Base-by-base conservation (phyloP, 2,888 invertebrate species). In the Amblyteles armatorius region DNA sequence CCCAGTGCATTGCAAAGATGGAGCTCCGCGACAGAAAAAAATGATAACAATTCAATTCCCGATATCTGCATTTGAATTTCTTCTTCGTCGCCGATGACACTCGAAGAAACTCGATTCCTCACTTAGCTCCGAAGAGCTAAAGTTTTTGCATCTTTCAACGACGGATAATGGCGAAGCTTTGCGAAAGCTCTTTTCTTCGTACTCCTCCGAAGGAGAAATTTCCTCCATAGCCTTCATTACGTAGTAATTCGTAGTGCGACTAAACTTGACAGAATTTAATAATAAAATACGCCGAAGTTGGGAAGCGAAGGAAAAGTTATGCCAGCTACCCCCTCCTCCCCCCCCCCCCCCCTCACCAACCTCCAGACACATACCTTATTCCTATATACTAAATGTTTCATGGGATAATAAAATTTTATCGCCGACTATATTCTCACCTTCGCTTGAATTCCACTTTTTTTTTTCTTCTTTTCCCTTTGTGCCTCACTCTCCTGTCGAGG, bases 201-300 rank as follows among this genome's bases (percentile, higher is more conserved):
- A 72, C 16, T 44, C 11, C 44, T 26, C 22, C 26, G 26, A 22
- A 19, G 13, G 16, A 57, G 57, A 57, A 22, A 22, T 26, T 57
- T 26, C 26, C n/a, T 52, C 7, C n/a, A 52, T 52, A 52, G 52
- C 26, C 57, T 57, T 44, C 26, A 26, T 26, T 22, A 57, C 26
- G 57, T 26, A 22, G 22, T 57, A 57, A 57, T 26, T 26, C 57
- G 55, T 22, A 55, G 55, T 19, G 13, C 19, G 13, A 55, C 72
- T 50, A 50, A 52, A 40, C 68, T 55, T 29, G n/a, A 16, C 55
- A 16, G 40, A 68, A 57, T 22, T 67, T 67, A 55, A 52, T 68
- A 77, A 68, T 77, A 67, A 55, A 55, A 68, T 77, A 52, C 29
- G 9, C 16, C 40, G n/a, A 40, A 68, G 67, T 65, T 50, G 33